Percentiles rank a stretch among this genome's conserved stretches.
These are phyloP conservation scores for Lepidurus couesii DNA, from an alignment of 1,140 invertebrate species.

Conservation along the genomic window DNA sequence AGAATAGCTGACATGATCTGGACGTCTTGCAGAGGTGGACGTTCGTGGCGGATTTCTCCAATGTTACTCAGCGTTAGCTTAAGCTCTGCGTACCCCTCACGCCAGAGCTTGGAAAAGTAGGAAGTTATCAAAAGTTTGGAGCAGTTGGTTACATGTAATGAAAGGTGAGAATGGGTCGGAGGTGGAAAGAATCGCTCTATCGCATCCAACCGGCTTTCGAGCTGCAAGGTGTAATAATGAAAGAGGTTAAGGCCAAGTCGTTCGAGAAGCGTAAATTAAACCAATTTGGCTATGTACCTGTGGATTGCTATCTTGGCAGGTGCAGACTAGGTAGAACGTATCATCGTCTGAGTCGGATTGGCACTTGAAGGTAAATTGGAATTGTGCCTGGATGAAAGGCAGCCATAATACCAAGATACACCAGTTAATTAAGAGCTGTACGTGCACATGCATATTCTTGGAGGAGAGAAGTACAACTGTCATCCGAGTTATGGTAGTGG, in stretches of 20 bases:
- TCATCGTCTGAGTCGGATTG: background rate
- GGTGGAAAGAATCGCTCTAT: background rate
- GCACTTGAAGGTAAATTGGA: slow-evolving; percentile 3
- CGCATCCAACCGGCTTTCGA: background rate
- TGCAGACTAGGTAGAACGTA: background rate
- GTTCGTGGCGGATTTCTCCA: slow-evolving; percentile 9
- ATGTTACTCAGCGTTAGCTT: background rate
- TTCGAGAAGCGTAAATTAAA: background rate
- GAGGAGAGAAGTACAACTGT: background rate
- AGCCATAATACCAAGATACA: background rate
- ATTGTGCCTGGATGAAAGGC: background rate
- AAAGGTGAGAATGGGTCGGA: background rate
- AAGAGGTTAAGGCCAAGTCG: background rate
- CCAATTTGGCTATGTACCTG: background rate
- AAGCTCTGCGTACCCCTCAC: background rate
- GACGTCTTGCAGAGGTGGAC: background rate
- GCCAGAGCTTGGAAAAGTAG: background rate
- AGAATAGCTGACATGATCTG: background rate
- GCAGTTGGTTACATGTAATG: background rate
- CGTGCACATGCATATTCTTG: background rate
- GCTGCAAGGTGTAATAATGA: background rate
- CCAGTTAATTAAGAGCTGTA: background rate
- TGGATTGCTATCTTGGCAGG: slow-evolving; percentile 5
- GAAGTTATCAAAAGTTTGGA: background rate
- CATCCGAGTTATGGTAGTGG: slow-evolving; percentile 9